Conservation (phyloP, 2,888 invertebrate species). For the Melinaea menophilus region DNA sequence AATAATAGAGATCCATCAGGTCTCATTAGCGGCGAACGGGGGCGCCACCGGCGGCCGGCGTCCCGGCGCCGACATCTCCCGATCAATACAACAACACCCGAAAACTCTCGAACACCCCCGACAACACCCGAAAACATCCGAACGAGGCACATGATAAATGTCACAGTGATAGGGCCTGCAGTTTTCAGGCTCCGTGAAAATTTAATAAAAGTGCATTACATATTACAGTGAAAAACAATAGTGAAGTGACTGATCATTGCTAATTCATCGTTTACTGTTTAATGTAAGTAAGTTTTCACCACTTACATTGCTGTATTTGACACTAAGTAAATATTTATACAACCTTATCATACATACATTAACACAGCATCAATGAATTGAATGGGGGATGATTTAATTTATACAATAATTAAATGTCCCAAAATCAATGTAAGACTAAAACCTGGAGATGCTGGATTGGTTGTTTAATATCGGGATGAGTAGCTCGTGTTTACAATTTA, state of each 20-base stretch:
- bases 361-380: no score
- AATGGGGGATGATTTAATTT: no score
- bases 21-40: constrained; percentile 67
- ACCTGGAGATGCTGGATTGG: no score
- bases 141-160: constrained; percentile 63
- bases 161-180: constrained; percentile 67
- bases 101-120: constrained; percentile 42
- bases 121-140: constrained; percentile 42
- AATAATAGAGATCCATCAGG: constrained; percentile 74
- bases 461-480: no score
- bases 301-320: constrained; percentile 11
- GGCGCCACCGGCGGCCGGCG: constrained; percentile 71
- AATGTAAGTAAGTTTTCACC: constrained; percentile 53
- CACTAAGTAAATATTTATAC: not conserved
- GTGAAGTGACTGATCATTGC: constrained; percentile 43
- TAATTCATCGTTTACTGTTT: constrained; percentile 38
- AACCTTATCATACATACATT: not conserved
- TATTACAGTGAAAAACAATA: constrained; percentile 39
- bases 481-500: no score
- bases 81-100: constrained; percentile 57
- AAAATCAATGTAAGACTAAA: no score
- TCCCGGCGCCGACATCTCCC: constrained; percentile 58
- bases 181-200: constrained; percentile 70
- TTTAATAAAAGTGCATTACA: constrained; percentile 42
- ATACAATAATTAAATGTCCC: no score